Base-by-base conservation (phyloP, 2,888 invertebrate species). In the Drosophila cognata region DNA sequence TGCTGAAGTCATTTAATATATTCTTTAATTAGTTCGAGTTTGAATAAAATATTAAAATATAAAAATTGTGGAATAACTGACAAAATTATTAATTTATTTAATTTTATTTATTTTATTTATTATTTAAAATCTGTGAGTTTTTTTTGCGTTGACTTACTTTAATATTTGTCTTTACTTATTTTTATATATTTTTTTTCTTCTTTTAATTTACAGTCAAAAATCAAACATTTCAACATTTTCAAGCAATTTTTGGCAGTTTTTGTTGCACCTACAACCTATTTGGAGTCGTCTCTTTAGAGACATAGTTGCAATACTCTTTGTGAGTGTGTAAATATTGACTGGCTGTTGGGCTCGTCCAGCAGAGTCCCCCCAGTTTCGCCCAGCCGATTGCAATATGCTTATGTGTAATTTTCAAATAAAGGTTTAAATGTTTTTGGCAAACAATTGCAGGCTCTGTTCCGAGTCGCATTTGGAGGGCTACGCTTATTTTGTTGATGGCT, bases 371-470 rank as follows among this genome's bases (percentile, higher is more conserved):
- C 21, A 8, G 33, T 41, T n/a, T 18, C 4, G 11, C 28, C 35
- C 33, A 36, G 6, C 25, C 53, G 35, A 65, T 76, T 71, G 53
- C 84, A 78, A 90, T 90, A 85, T 90, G 89, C 81, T 85, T 88
- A 81, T 86, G 87, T 86, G 89, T 84, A 90, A 86, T 86, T 86
- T 86, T 83, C 84, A 86, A 86, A 86, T 86, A 90, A 88, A 77
- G 89, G 87, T 68, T 76, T 86, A 88, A 86, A 86, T 86, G 84
- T 88, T 90, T 86, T 88, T 86, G 86, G 90, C 86, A 90, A 86
- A 90, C 86, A 90, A 90, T 86, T 75, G 84, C 69, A 74, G 71
- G 11, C 46, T 21, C 33, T 71, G 61, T 53, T 70, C 61, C 38
- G 52, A 35, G 50, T 63, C 51, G 41, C 50, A 59, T 65, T 66